Base-by-base conservation (phyloP, 2,113 vertebrate genomes). In the Notarius quadriscutis region DNA sequence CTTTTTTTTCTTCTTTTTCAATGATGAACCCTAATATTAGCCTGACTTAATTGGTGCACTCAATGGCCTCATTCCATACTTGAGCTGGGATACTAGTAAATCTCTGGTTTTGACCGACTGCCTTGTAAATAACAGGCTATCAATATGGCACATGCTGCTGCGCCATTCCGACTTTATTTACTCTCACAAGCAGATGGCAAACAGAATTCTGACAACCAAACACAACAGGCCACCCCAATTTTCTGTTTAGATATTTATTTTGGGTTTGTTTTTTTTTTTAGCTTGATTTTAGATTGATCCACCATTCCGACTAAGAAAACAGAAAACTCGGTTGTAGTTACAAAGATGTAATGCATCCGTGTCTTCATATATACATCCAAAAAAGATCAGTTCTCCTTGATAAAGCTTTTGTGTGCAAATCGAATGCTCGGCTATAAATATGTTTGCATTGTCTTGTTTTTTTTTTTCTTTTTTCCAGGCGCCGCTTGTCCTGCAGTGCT, bases 11-110 rank as follows among this genome's bases (percentile, higher is more conserved):
- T 83, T 5, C 15, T 86, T 78, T 63, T 91, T 74, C 80, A 92
- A 84, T 90, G 88, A 90, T 91, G 84, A 72, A 62, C 87, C 88
- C 91, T 94, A 94, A 94, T 92, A 94, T 94, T 93, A 92, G 89
- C 89, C 85, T 86, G 88, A 67, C 88, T 93, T 94, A 92, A 94
- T 93, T 92, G 88, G 91, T 91, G 88, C 87, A 86, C 88, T 91
- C 91, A 87, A 51, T 93, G 93, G 77, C 93, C 92, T 92, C 91
- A 85, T 94, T 93, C 88, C 92, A 90, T 67, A 89, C 91, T 90
- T 14, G 57, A 85, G 55, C 57, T 60, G 41, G 57, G 69, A 60
- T 74, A n/a, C 11, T 50, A 83, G 69, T 25, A 87, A 57, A 58
- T 87, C 50, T 75, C 30, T 81, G 27, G 18, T 57, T 57, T 80